Percentiles rank a stretch among this genome's conserved stretches.
Evolutionary conservation across 2,113 vertebrate genomes (phyloP).

Genomic region (Salvelinus fontinalis): DNA sequence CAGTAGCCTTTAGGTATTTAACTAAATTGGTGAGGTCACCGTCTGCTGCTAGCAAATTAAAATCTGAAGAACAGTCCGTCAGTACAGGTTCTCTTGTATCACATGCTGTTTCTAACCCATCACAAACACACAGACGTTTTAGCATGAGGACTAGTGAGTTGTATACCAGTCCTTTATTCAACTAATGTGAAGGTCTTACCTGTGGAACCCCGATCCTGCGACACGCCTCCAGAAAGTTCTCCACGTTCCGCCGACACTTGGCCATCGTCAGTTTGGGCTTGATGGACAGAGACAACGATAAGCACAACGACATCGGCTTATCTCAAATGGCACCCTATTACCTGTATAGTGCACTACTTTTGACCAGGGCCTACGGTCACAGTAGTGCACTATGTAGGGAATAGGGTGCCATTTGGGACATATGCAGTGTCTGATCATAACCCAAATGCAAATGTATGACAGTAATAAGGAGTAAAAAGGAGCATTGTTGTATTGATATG

Average conservation of each 20-base stretch:
- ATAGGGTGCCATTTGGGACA: too few species aligned
- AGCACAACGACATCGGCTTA: too few species aligned
- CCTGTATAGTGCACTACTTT: too few species aligned
- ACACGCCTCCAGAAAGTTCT: conserved; percentile 98
- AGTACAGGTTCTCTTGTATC: conserved; percentile 3
- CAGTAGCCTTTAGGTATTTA: too few species aligned
- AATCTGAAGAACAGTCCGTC: neutral
- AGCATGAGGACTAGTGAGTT: too few species aligned
- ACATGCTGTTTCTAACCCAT: too few species aligned
- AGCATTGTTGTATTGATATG: neutral
- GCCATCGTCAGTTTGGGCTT: conserved; percentile 99
- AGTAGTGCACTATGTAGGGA: too few species aligned
- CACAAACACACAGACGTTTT: neutral
- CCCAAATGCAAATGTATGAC: neutral
- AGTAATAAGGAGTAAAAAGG: neutral
- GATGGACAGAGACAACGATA: conserved; percentile 19
- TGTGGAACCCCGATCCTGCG: conserved; percentile 94
- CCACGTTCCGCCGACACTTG: conserved; percentile 95
- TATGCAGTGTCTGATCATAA: neutral
- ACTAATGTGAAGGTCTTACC: conserved; percentile 69
- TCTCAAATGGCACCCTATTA: too few species aligned
- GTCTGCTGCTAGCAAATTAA: too few species aligned
- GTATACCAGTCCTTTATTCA: too few species aligned
- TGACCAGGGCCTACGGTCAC: too few species aligned
- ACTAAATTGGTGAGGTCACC: too few species aligned